A percentile compares a stretch with the other conserved stretches of the same genome.
phyloP scores from a whole-genome alignment of 2,797 vertebrate genomes.

The Phoeniculus purpureus region DNA sequence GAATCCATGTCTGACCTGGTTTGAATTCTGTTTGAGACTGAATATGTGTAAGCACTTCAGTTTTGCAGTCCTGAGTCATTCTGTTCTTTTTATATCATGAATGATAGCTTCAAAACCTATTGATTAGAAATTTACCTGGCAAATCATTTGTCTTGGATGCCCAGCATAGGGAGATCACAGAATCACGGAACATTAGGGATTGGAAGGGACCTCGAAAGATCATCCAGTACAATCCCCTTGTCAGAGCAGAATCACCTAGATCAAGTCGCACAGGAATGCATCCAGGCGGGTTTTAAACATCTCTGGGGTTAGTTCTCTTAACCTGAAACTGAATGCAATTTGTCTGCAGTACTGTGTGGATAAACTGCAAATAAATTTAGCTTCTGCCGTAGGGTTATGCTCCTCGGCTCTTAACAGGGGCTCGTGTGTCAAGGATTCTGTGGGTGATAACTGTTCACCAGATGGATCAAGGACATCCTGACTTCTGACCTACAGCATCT shows the following conservation, averaged over 20 bases:
- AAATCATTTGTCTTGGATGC: not conserved
- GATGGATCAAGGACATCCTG: not conserved
- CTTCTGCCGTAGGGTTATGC: not conserved
- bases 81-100: not conserved
- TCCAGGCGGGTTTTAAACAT: too few relatives aligned
- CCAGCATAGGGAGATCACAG: too few relatives aligned
- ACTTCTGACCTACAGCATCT: not conserved
- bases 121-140: fast-evolving
- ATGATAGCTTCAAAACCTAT: not conserved
- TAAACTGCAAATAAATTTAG: not conserved
- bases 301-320: not conserved
- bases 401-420: not conserved
- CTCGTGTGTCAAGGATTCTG: not conserved
- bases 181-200: too few relatives aligned
- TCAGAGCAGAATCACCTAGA: too few relatives aligned
- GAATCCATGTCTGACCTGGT: not conserved
- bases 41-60: fast-evolving
- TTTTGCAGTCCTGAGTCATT: not conserved
- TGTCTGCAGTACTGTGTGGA: not conserved
- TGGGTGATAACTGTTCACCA: not conserved
- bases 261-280: too few relatives aligned
- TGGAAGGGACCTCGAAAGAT: too few relatives aligned
- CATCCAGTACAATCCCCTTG: too few relatives aligned
- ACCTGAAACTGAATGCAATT: conserved; percentile 22
- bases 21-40: not conserved